A percentile compares a stretch with the other conserved stretches of the same genome.
phyloP scores from a whole-genome alignment of 2,797 vertebrate genomes.

The Danionella dracula region DNA sequence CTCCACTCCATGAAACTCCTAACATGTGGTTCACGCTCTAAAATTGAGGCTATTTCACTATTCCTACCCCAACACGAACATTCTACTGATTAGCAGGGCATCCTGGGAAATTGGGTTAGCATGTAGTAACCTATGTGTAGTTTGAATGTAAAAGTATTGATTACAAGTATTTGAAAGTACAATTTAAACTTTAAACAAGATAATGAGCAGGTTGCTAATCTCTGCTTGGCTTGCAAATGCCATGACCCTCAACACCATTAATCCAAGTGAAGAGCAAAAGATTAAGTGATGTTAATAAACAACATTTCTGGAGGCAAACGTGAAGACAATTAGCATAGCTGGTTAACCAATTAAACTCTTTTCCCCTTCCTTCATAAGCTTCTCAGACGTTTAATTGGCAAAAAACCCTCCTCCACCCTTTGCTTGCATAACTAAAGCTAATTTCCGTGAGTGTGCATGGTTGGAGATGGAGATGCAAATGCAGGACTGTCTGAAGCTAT shows the following conservation, averaged over 20 bases:
- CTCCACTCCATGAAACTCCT: constrained; percentile 39
- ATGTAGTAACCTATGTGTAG: not conserved
- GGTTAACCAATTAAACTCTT: too few relatives aligned
- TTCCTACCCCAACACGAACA: constrained; percentile 25
- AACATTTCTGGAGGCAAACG: too few relatives aligned
- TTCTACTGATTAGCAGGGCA: not conserved
- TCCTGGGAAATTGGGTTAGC: not conserved
- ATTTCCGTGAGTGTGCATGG: too few relatives aligned
- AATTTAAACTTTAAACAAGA: not conserved
- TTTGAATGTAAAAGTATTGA: constrained; percentile 7
- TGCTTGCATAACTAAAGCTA: too few relatives aligned
- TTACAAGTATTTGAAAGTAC: not conserved
- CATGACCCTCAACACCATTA: not conserved
- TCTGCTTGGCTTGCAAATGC: not conserved
- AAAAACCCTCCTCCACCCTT: too few relatives aligned
- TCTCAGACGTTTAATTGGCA: too few relatives aligned
- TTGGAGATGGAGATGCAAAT: not conserved
- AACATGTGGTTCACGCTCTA: constrained; percentile 51
- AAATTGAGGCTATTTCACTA: constrained; percentile 48
- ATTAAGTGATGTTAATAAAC: constrained; percentile 14
- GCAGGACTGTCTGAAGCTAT: not conserved
- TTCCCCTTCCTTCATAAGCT: too few relatives aligned
- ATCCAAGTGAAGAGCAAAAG: constrained; percentile 2
- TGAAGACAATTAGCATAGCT: too few relatives aligned
- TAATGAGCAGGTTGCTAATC: not conserved